A percentile compares a stretch with the other conserved stretches of the same genome.
Evolutionary conservation across 2,113 vertebrate species (phyloP).

Genomic region (Butorides virescens): DNA sequence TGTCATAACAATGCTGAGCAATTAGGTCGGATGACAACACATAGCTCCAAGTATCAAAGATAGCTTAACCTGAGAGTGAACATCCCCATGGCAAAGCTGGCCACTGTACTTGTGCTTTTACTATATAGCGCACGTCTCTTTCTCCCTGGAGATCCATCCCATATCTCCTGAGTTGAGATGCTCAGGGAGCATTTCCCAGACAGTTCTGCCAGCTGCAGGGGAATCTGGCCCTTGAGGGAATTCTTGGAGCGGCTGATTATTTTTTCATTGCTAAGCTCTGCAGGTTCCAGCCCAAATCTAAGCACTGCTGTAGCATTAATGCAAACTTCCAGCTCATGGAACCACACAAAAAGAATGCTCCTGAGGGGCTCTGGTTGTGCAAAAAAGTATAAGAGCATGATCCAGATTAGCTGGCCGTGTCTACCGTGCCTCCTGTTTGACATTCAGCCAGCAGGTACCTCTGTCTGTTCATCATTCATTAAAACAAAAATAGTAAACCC

Average conservation of each 20-base stretch:
- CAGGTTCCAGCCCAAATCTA: not conserved
- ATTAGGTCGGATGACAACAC: not conserved
- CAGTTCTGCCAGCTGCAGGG: not conserved
- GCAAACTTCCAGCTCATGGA: not conserved
- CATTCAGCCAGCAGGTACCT: not conserved
- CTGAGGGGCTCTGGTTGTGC: not conserved
- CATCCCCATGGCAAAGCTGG: not conserved
- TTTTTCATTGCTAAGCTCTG: not conserved
- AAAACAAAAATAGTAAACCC: not conserved
- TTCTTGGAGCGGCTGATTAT: not conserved
- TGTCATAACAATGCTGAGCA: not conserved
- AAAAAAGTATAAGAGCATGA: not conserved
- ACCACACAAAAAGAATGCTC: not conserved
- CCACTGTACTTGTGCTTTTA: not conserved
- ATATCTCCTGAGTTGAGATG: not conserved
- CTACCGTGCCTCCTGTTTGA: not conserved
- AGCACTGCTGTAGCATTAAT: not conserved
- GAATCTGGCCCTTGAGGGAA: not conserved
- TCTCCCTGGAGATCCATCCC: not conserved
- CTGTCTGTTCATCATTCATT: not conserved
- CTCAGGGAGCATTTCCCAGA: not conserved
- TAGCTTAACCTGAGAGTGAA: not conserved
- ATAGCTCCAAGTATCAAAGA: not conserved
- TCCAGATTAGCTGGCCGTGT: not conserved
- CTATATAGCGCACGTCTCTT: not conserved